phyloP scores from a whole-genome alignment of 2,797 vertebrate species.

The Eulemur rubriventer region DNA sequence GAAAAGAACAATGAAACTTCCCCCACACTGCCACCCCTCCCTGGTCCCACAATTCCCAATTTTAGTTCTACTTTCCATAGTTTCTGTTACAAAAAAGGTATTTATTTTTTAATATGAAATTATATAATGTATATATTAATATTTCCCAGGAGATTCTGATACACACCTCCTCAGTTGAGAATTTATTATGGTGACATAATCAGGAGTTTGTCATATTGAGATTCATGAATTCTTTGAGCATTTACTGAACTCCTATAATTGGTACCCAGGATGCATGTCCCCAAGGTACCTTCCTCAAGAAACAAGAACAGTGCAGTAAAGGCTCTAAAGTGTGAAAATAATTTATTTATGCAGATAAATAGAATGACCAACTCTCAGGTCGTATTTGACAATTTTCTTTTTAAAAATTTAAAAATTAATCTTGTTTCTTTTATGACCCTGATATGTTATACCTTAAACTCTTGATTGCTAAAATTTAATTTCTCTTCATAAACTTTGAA shows the following conservation, averaged over 20 bases:
- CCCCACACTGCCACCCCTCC: background rate
- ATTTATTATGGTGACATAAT: slow-evolving; percentile 4
- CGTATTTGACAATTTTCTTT: background rate
- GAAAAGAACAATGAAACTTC: slow-evolving; percentile 21
- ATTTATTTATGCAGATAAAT: slow-evolving; percentile 17
- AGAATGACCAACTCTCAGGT: background rate
- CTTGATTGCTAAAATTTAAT: slow-evolving; percentile 12
- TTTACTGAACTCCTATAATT: slow-evolving; percentile 25
- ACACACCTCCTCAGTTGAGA: background rate
- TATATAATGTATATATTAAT: background rate
- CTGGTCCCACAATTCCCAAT: background rate
- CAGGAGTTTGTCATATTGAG: slow-evolving; percentile 32
- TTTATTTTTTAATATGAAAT: background rate
- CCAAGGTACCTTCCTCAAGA: background rate
- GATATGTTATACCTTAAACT: background rate
- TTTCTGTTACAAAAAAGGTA: slow-evolving; percentile 22
- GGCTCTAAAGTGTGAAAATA: background rate
- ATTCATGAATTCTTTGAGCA: slow-evolving; percentile 25
- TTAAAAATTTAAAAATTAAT: slow-evolving; percentile 12
- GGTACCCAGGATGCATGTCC: background rate
- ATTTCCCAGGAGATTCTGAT: background rate
- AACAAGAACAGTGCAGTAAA: background rate
- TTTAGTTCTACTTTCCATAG: slow-evolving; percentile 9
- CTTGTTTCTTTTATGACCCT: background rate
- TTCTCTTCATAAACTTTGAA: slow-evolving; percentile 21